A percentile compares a stretch with the other conserved stretches of the same genome.
phyloP scores from a whole-genome alignment of 2,888 invertebrate genomes.

The Eupithecia insigniata region DNA sequence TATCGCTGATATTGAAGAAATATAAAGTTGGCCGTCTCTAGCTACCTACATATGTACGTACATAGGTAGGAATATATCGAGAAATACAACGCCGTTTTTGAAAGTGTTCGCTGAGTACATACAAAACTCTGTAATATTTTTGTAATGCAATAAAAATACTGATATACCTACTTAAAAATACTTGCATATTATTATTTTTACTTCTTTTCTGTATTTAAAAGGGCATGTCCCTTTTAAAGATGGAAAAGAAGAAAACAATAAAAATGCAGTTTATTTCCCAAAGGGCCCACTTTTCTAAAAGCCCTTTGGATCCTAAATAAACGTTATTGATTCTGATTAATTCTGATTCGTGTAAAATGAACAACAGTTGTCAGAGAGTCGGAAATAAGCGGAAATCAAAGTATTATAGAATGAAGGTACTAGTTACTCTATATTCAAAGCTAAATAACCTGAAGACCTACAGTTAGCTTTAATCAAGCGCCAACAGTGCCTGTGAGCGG shows the following conservation, averaged over 20 bases:
- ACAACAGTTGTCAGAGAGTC: neutral
- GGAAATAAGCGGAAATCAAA: neutral
- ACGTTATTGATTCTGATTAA: neutral
- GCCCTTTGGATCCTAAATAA: neutral
- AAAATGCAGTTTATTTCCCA: neutral
- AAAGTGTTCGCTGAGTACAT: neutral
- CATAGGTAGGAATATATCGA: no score
- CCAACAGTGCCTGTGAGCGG: neutral
- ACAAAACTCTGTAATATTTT: no score
- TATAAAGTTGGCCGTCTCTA: neutral
- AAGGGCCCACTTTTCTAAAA: neutral
- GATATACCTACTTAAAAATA: no score
- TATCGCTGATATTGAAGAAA: neutral
- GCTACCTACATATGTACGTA: no score
- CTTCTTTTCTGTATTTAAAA: no score
- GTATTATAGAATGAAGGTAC: neutral
- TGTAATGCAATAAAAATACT: no score
- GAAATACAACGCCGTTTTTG: no score
- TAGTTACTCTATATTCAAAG: neutral
- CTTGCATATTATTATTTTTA: neutral
- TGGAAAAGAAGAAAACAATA: neutral
- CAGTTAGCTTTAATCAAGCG: neutral
- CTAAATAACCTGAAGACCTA: neutral
- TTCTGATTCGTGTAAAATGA: neutral
- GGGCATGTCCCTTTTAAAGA: neutral